Evolutionary conservation across 2,888 invertebrate species (phyloP).

Genomic region (Zaprionus bogoriensis): DNA sequence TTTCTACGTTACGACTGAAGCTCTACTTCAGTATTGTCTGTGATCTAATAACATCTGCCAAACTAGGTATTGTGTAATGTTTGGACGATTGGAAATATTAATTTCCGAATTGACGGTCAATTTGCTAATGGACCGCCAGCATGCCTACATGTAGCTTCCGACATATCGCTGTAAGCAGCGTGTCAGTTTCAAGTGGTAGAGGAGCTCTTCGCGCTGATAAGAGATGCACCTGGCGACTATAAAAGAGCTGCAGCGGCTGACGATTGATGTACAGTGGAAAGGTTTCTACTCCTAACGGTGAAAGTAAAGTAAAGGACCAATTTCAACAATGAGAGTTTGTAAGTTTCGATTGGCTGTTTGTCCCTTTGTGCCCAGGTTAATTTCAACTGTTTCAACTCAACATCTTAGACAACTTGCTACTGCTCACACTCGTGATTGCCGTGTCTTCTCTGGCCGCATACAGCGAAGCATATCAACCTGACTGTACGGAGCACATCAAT

Average conservation of each 20-base stretch:
- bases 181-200: slow-evolving; percentile 45
- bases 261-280: slow-evolving; percentile 34
- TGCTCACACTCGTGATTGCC: slow-evolving; percentile 43
- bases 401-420: slow-evolving; percentile 42
- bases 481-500: slow-evolving; percentile 43
- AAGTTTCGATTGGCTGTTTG: slow-evolving; percentile 18
- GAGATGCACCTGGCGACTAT: slow-evolving; percentile 17
- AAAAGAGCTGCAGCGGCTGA: slow-evolving; percentile 16
- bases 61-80: too few relatives aligned
- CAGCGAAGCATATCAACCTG: slow-evolving; percentile 35
- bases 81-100: too few relatives aligned
- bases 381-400: background rate
- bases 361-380: background rate
- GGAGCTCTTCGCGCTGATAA: slow-evolving; percentile 33
- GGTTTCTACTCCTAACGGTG: slow-evolving; percentile 25
- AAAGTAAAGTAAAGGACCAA: slow-evolving; percentile 29
- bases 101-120: slow-evolving; percentile 7
- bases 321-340: slow-evolving; percentile 49
- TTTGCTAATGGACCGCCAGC: slow-evolving; percentile 34
- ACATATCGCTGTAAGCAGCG: slow-evolving; percentile 2
- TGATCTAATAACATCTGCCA: too few relatives aligned
- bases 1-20: too few relatives aligned
- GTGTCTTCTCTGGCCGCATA: slow-evolving; percentile 28
- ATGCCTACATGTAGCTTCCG: slow-evolving; percentile 24
- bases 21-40: too few relatives aligned